Conservation (phyloP, 2,113 vertebrate species). For the Pogona vitticeps region DNA sequence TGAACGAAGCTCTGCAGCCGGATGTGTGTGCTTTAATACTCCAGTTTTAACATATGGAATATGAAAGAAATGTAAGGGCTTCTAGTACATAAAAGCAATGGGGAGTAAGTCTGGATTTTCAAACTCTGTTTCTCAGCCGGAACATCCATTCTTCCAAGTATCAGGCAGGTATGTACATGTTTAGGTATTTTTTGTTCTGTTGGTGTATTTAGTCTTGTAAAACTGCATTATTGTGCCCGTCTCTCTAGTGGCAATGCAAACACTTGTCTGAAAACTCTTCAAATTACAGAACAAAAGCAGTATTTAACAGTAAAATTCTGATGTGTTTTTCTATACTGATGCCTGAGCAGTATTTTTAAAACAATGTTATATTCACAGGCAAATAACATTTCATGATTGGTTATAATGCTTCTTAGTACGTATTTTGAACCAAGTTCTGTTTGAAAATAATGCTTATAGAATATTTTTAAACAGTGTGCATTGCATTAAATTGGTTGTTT, state of each 20-base stretch:
- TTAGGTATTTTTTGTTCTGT: conserved; percentile 57
- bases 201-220: conserved; percentile 14
- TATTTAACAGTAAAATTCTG: conserved; percentile 31
- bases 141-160: conserved; percentile 80
- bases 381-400: neutral
- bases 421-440: conserved; percentile 35
- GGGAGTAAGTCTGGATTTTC: conserved; percentile 81
- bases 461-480: neutral
- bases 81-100: conserved; percentile 73
- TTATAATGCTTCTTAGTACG: neutral
- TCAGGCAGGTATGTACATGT: conserved; percentile 85
- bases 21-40: neutral
- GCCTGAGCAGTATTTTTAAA: conserved; percentile 8
- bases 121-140: conserved; percentile 74
- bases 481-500: conserved; percentile 9
- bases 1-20: neutral
- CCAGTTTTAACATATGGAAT: conserved; percentile 54
- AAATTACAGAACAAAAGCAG: conserved; percentile 23
- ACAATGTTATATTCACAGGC: conserved; percentile 3
- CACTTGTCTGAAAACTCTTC: neutral
- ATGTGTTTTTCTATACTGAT: conserved; percentile 37
- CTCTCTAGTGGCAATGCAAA: conserved; percentile 16
- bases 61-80: conserved; percentile 47
- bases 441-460: conserved; percentile 43
- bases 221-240: conserved; percentile 24